Evolutionary conservation across 2,888 invertebrate species (phyloP), one percentile per base, ranked within the genome.

Genomic region (Pterostichus niger): DNA sequence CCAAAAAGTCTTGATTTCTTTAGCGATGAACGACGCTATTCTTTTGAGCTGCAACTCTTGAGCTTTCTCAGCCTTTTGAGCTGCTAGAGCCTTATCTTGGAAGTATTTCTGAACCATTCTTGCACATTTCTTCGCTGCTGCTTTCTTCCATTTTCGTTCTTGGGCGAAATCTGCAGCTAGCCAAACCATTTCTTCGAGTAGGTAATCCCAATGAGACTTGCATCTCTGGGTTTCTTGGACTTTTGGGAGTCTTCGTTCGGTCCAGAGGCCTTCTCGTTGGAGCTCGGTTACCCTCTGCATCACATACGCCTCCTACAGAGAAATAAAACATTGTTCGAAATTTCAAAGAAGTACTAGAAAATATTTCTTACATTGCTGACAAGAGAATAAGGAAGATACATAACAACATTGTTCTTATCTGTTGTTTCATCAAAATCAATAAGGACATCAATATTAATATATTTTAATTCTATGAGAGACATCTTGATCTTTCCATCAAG

Each of bases 131-230:
- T 96, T 96, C 0, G 98, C 98, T 5, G 97, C 97, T 84, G 96
- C 96, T 89, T 97, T 97, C 89, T 99, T 99, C 98, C 98, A 98
- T 89, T 98, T 98, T 85, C 99, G 93, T 90, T 99, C 99, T 89
- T 98, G 97, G 35, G 96, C 96, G 91, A 99, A 99, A 91, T 99
- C 99, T 52, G 97, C 96, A 49, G 98, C 97, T 86, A 99, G 92
- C 99, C 99, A 99, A 52, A 96, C 96, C 98, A 99, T 98, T 91
- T 99, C 99, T 90, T 99, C 99, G 56, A 99, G 91, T 85, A 99
- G 91, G 90, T 98, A 99, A 90, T 99, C 99, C 99, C 99, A 99
- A 90, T 99, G 99, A 35, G 97, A 95, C 91, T 99, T 99, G 78
- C 94, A 92, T 85, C 99, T 92, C 84, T 95, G 93, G 86, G 98